phyloP scores from a whole-genome alignment of 2,797 vertebrate species.

The Buphagus erythrorhynchus region DNA sequence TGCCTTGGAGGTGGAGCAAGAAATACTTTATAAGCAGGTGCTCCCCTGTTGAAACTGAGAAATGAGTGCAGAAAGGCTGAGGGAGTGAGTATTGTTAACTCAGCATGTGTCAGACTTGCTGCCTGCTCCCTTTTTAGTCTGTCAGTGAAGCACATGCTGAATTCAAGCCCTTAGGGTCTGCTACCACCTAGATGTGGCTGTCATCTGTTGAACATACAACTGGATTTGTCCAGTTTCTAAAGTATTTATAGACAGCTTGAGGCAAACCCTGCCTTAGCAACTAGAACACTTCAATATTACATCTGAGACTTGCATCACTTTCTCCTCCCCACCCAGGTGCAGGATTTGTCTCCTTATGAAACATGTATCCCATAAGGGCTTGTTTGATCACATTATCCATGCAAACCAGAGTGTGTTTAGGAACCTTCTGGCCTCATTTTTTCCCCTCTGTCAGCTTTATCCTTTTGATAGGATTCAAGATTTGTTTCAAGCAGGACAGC shows the following conservation, averaged over 20 bases:
- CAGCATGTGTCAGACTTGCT: neutral
- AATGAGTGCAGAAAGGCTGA: neutral
- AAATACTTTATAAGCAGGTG: neutral
- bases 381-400: neutral
- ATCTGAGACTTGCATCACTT: neutral
- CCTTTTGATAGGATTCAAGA: neutral
- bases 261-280: neutral
- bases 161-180: neutral
- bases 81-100: neutral
- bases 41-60: neutral
- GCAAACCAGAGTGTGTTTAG: neutral
- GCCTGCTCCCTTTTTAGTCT: neutral
- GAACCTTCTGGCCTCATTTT: neutral
- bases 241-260: neutral
- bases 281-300: accelerated
- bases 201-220: neutral
- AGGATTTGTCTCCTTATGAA: neutral
- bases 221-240: neutral
- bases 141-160: neutral
- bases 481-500: neutral
- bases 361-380: neutral
- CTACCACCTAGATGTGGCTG: neutral
- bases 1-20: neutral
- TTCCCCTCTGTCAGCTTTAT: neutral
- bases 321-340: neutral